Percentiles rank a stretch among this genome's conserved stretches.
These are phyloP conservation scores for Acestrorhynchus altus DNA, from an alignment of 2,797 vertebrate genomes.

Conservation along the genomic window DNA sequence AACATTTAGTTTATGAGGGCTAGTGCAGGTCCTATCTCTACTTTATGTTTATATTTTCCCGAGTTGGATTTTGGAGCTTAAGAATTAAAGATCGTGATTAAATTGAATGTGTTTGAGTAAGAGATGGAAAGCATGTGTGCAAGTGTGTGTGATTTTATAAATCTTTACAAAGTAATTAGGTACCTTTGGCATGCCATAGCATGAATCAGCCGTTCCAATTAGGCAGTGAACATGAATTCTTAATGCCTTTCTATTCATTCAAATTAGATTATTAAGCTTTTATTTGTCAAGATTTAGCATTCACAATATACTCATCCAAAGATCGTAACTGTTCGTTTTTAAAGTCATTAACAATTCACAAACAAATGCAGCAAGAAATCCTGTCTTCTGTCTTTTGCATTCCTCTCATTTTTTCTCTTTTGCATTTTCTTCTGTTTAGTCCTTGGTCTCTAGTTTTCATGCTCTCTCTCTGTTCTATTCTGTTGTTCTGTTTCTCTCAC, in stretches of 20 bases:
- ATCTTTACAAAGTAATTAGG: neutral
- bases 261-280: constrained; percentile 53
- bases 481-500: neutral
- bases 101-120: neutral
- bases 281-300: constrained; percentile 27
- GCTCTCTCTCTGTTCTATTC: neutral
- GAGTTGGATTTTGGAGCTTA: no score
- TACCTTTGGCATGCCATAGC: constrained; percentile 21
- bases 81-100: no score
- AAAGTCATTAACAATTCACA: constrained; percentile 31
- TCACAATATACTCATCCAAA: neutral
- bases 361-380: constrained; percentile 27
- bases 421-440: constrained; percentile 28
- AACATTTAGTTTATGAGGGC: no score
- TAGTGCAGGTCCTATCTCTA: no score
- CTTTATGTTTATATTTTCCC: no score
- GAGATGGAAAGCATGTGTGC: neutral
- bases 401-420: neutral
- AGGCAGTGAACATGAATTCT: constrained; percentile 54
- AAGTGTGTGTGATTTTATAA: neutral
- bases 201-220: constrained; percentile 55
- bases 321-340: constrained; percentile 17
- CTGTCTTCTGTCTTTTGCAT: neutral
- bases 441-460: constrained; percentile 43
- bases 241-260: constrained; percentile 51